phyloP scores from a whole-genome alignment of 2,113 vertebrate species.

The Plectropomus leopardus region DNA sequence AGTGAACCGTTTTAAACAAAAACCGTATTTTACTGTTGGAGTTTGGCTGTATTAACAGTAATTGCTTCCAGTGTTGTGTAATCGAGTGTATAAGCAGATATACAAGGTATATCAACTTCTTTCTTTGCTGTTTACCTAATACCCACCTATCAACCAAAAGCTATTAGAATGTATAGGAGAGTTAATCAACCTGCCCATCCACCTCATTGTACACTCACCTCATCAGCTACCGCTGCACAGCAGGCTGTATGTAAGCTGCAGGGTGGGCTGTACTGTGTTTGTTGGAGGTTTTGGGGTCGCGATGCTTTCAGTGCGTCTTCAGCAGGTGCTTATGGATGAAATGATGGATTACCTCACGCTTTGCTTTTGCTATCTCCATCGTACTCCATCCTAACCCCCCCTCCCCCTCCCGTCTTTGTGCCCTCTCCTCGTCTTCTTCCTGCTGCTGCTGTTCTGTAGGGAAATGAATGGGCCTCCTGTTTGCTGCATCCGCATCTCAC shows the following conservation, averaged over 20 bases:
- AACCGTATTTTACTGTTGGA: too few relatives aligned
- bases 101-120: too few relatives aligned
- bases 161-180: too few relatives aligned
- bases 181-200: too few relatives aligned
- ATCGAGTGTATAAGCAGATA: too few relatives aligned
- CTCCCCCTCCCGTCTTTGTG: conserved; percentile 21
- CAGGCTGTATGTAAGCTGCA: not conserved
- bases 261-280: not conserved
- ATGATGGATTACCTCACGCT: conserved; percentile 69
- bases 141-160: too few relatives aligned
- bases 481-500: conserved; percentile 77
- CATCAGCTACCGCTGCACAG: too few relatives aligned
- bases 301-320: conserved; percentile 45
- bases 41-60: too few relatives aligned
- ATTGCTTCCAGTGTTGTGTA: too few relatives aligned
- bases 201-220: too few relatives aligned
- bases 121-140: too few relatives aligned
- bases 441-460: conserved; percentile 69
- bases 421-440: conserved; percentile 25
- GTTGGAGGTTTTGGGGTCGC: conserved; percentile 10
- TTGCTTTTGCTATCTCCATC: conserved; percentile 66
- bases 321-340: conserved; percentile 64
- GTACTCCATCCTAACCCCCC: conserved; percentile 40
- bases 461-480: conserved; percentile 79
- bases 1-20: too few relatives aligned